phyloP scores from a whole-genome alignment of 2,113 vertebrate genomes.

The Chlamydotis undulata region DNA sequence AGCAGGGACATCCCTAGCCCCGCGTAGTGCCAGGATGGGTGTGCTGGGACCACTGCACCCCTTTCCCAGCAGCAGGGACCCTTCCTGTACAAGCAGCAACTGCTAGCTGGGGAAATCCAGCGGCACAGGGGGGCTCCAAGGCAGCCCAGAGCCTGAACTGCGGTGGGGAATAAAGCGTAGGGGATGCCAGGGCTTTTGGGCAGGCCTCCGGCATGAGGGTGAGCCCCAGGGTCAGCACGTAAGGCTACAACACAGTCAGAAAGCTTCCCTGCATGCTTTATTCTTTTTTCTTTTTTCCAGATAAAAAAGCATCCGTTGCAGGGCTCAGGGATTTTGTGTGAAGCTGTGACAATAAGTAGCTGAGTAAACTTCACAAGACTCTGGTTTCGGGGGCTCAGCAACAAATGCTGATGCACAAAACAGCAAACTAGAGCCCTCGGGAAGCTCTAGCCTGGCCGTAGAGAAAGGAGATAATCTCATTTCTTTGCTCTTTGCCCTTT shows the following conservation, averaged over 20 bases:
- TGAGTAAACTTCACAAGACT: not conserved
- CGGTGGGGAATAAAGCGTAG: not conserved
- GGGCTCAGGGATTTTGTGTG: not conserved
- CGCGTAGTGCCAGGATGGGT: accelerated
- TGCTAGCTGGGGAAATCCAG: not conserved
- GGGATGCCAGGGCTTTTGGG: not conserved
- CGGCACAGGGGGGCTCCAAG: not conserved
- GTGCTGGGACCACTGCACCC: not conserved
- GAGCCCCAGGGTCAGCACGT: not conserved
- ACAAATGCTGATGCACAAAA: not conserved
- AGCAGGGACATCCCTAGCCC: not conserved
- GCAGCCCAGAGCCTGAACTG: not conserved
- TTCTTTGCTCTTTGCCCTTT: conserved; percentile 35
- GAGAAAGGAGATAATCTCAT: conserved; percentile 12
- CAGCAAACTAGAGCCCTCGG: not conserved
- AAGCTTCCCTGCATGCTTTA: not conserved
- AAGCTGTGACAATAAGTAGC: not conserved
- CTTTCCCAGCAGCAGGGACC: not conserved
- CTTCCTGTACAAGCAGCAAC: not conserved
- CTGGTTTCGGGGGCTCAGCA: not conserved
- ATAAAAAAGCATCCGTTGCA: not conserved
- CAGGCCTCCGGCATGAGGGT: not conserved
- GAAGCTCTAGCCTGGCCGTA: not conserved
- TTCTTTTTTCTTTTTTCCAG: not conserved
- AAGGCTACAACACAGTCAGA: not conserved